These are phyloP conservation scores for Pao palembangensis DNA, from an alignment of 2,113 vertebrate genomes.

Conservation along the genomic window DNA sequence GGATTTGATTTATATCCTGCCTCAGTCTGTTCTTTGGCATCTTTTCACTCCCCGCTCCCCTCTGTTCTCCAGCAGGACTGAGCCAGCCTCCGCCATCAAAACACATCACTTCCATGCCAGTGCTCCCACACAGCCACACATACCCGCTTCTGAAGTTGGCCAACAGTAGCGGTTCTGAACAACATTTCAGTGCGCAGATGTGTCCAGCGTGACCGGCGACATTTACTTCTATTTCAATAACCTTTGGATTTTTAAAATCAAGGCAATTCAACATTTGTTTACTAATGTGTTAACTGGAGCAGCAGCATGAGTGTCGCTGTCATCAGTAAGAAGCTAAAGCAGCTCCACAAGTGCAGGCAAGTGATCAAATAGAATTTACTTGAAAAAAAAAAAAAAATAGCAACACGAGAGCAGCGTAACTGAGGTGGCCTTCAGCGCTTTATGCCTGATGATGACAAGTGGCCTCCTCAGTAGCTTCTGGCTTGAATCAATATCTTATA, in stretches of 20 bases:
- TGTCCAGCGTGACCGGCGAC: too few species aligned
- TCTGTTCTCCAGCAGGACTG: constrained; percentile 36
- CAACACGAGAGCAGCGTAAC: constrained; percentile 16
- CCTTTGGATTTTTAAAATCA: background rate
- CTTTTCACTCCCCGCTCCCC: constrained; percentile 52
- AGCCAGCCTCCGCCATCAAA: constrained; percentile 54
- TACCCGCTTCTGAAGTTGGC: constrained; percentile 11
- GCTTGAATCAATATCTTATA: constrained; percentile 49
- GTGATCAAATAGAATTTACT: constrained; percentile 27
- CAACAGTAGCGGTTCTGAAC: too few species aligned
- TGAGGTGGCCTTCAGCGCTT: constrained; percentile 25
- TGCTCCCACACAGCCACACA: constrained; percentile 29
- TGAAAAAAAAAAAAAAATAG: constrained; percentile 28
- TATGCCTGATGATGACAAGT: constrained; percentile 29
- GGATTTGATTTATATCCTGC: constrained; percentile 69
- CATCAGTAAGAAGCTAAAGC: constrained; percentile 20
- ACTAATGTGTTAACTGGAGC: constrained; percentile 25
- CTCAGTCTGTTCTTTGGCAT: constrained; percentile 66
- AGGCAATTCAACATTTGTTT: constrained; percentile 33
- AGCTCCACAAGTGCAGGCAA: constrained; percentile 32
- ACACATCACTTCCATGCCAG: constrained; percentile 56
- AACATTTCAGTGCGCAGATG: too few species aligned
- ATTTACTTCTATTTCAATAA: background rate
- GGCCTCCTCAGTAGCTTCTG: constrained; percentile 26
- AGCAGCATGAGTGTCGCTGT: constrained; percentile 21